Evolutionary conservation across 2,113 vertebrate genomes (phyloP), one percentile per base, ranked within the genome.

Genomic region (Trematomus loennbergii): DNA sequence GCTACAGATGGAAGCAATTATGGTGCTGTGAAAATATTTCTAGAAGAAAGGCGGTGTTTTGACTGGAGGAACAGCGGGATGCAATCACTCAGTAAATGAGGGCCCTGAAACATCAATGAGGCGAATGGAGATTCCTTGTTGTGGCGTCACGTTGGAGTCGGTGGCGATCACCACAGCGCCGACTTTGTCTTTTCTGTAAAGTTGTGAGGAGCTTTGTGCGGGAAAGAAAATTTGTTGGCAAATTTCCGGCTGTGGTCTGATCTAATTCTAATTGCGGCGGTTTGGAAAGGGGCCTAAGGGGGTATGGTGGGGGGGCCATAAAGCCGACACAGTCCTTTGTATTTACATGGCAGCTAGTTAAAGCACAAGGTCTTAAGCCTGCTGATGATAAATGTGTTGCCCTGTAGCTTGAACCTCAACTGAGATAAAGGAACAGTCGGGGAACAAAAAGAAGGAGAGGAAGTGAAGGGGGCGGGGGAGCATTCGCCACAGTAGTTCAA

Each of bases 1-100:
- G 89, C 92, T 90, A 84, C 94, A 94, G 90, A 94, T 94, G 93
- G 94, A 90, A 91, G 88, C 92, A 94, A 94, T 95, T 95, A 95
- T 79, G 82, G 82, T 40, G 81, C 87, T 89, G 92, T 92, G 90
- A 93, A 94, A 95, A 95, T 92, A 95, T 94, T 94, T 93, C 91
- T 86, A 36, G 75, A 89, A 91, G 89, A 89, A 92, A 91, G 81
- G 87, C 87, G 15, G 71, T 92, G 91, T 94, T 94, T 94, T 92
- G 93, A 94, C 92, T 91, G 75, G 57, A 72, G 77, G 73, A 87
- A 82, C 93, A 91, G 93, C 77, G 90, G 92, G 92, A 91, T 76
- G 90, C 93, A 92, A 94, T 92, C 91, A 89, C 86, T 82, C 77
- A 43, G 83, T 93, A 93, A 94, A 91, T 91, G 91, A 92, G 91